Base-by-base conservation (phyloP, 1,140 invertebrate genomes). In the Piezodorus guildinii region DNA sequence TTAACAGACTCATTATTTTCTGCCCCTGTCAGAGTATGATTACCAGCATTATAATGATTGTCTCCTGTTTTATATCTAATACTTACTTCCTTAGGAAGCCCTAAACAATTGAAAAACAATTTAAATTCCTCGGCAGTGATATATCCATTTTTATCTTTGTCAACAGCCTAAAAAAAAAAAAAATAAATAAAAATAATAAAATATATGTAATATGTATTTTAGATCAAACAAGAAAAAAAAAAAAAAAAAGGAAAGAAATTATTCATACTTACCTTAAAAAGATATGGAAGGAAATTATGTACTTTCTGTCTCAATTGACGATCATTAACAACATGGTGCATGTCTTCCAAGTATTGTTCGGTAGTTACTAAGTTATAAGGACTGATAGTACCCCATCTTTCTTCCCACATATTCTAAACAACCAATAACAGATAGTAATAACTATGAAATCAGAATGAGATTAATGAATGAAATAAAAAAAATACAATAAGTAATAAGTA, bases 111-210 rank as follows among this genome's bases (percentile, higher is more conserved):
- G 76, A 87, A 91, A 77, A 90, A 90, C 68, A 89, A 69, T 76
- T 88, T 86, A 74, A 86, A 90, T 77, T 91, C 88, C 71, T 85
- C 80, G 64, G 89, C 80, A 44, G 86, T 83, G 72, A 91, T 88
- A 70, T 81, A 81, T 10, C 87, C 87, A 67, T 82, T 84, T 66
- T 81, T 80, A 72, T 90, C 85, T 70, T 86, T 88, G 73, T 91
- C 88, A 15, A 91, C 85, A 65, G 87, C 87, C 87, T 90, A 71
- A 14, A 76, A 74, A 23, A 2, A 25, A 15, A 56, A 3, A 6
- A 49, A n/a, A 6, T 56, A 1, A 56, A 56, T 9, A 56, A 56
- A 56, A 27, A 49, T 39, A 39, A 4, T 39, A 39, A 10, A 52
- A 21, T 52, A n/a, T n/a, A n/a, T n/a, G n/a, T n/a, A n/a, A n/a